Conservation (phyloP, 2,888 invertebrate genomes). For the Camptogramma bilineatum region DNA sequence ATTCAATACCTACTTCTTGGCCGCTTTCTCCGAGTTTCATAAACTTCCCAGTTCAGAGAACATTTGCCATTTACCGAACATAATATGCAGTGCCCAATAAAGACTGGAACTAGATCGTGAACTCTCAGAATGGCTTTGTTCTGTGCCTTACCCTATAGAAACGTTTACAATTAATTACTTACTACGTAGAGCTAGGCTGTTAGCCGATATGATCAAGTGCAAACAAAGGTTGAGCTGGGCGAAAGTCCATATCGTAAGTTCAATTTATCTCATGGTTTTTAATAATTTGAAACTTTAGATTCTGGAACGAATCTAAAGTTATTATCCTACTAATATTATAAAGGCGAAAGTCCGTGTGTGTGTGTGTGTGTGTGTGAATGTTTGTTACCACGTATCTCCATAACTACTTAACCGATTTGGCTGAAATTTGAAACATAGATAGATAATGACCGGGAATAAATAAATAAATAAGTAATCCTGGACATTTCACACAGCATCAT, state of each 20-base stretch:
- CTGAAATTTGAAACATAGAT: too few relatives aligned
- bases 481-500: too few relatives aligned
- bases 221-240: conserved; percentile 31
- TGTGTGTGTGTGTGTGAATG: too few relatives aligned
- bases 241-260: conserved; percentile 23
- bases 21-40: conserved; percentile 74
- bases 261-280: conserved; percentile 7
- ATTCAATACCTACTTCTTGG: conserved; percentile 68
- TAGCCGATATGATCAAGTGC: conserved; percentile 36
- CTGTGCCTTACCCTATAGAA: conserved; percentile 49
- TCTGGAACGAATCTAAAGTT: too few relatives aligned
- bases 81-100: conserved; percentile 64
- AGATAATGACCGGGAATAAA: too few relatives aligned
- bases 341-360: too few relatives aligned
- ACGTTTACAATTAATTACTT: conserved; percentile 63
- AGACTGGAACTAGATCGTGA: conserved; percentile 65
- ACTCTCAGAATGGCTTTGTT: conserved; percentile 64
- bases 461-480: too few relatives aligned
- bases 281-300: conserved; percentile 5
- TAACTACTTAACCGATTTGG: too few relatives aligned
- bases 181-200: conserved; percentile 34
- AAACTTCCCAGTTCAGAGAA: conserved; percentile 72
- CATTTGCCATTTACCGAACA: conserved; percentile 74
- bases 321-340: too few relatives aligned
- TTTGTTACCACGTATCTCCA: too few relatives aligned